phyloP scores from a whole-genome alignment of 2,888 invertebrate species.

The Eueremaeus valkanovi region DNA sequence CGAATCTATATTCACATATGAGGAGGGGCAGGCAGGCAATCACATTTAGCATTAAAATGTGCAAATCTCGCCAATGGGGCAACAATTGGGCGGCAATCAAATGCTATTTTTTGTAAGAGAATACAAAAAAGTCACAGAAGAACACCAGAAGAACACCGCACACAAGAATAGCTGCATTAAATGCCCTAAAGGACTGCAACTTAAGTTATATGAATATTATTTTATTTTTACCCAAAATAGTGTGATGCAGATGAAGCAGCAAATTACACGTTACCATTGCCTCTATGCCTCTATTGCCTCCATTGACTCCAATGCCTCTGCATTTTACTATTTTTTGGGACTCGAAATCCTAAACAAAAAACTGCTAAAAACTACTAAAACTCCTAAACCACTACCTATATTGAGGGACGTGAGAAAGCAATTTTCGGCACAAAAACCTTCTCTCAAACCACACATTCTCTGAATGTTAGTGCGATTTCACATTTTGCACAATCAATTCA shows the following conservation, averaged over 20 bases:
- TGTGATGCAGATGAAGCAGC: neutral
- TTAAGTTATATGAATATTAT: constrained; percentile 25
- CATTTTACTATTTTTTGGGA: neutral
- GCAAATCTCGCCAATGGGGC: constrained; percentile 30
- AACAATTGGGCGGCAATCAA: constrained; percentile 32
- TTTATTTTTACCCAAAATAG: constrained; percentile 6
- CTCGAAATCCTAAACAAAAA: neutral
- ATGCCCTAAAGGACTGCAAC: constrained; percentile 20
- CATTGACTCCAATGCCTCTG: constrained; percentile 1
- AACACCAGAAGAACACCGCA: constrained; percentile 9
- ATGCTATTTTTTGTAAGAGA: constrained; percentile 13
- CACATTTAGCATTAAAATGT: constrained; percentile 34
- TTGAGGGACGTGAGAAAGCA: constrained; percentile 24
- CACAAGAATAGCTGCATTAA: constrained; percentile 1
- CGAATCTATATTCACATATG: constrained; percentile 32
- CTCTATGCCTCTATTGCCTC: neutral
- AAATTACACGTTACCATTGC: constrained; percentile 22
- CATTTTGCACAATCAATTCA: neutral
- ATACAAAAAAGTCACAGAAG: constrained; percentile 27
- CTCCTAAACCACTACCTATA: neutral
- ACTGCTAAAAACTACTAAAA: constrained; percentile 1
- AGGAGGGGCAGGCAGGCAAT: constrained; percentile 16
- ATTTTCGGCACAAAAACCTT: constrained; percentile 11
- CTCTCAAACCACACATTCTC: neutral
- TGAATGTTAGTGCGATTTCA: constrained; percentile 1